Percentiles rank a stretch among this genome's conserved stretches.
Conservation (phyloP, 2,797 vertebrate genomes). For the Picus viridis region DNA sequence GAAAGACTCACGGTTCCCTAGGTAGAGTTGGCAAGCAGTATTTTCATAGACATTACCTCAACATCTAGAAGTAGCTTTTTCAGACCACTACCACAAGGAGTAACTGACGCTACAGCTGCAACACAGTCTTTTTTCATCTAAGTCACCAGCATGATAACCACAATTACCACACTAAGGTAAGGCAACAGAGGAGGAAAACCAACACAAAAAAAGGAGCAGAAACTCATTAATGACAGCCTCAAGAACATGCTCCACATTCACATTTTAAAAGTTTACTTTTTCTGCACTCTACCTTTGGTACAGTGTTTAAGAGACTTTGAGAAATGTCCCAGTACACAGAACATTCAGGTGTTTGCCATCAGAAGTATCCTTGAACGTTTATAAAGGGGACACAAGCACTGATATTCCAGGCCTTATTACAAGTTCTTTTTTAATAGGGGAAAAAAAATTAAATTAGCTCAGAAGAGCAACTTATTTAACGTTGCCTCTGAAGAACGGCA, state of each 20-base stretch:
- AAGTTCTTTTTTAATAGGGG: not conserved
- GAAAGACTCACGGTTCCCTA: not conserved
- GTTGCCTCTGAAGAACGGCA: not conserved
- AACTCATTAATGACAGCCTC: not conserved
- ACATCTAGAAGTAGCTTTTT: not conserved
- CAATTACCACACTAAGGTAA: not conserved
- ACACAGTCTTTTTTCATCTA: not conserved
- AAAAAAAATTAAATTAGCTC: not conserved
- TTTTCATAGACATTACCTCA: not conserved
- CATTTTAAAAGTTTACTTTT: not conserved
- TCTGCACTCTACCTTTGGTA: not conserved
- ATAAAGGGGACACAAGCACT: not conserved
- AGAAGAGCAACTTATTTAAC: constrained; percentile 5
- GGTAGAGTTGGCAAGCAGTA: not conserved
- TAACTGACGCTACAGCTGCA: not conserved
- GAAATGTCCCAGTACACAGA: not conserved
- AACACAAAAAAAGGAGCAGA: not conserved
- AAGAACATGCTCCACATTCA: not conserved
- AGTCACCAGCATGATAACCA: not conserved
- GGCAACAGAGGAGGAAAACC: not conserved
- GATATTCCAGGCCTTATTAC: not conserved
- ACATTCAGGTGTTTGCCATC: not conserved
- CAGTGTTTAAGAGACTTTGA: not conserved
- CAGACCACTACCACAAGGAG: not conserved
- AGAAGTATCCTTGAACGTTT: not conserved